Evolutionary conservation across 2,888 invertebrate species (phyloP).

Genomic region (Bruchidius siliquastri): DNA sequence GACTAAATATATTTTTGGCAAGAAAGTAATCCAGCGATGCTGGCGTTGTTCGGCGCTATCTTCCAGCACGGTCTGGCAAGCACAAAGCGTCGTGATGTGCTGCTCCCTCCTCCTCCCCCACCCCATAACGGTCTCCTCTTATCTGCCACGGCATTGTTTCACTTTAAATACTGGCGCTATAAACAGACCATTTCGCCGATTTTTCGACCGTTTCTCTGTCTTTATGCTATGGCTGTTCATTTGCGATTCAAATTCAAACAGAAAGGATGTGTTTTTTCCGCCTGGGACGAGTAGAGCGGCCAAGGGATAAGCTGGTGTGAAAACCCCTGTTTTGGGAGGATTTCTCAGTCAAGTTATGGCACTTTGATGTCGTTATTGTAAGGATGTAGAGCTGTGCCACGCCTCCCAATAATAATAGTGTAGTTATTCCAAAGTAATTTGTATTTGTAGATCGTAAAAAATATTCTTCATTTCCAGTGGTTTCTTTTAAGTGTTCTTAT

Average conservation of each 20-base stretch:
- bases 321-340: background rate
- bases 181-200: background rate
- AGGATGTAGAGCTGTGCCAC: too few species aligned
- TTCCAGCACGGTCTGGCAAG: constrained; percentile 29
- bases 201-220: background rate
- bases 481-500: too few species aligned
- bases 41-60: constrained; percentile 20
- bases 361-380: background rate
- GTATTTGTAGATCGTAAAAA: too few species aligned
- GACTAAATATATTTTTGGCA: background rate
- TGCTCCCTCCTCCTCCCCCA: constrained; percentile 7
- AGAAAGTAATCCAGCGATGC: background rate
- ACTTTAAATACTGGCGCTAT: constrained; percentile 11
- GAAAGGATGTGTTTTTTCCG: background rate
- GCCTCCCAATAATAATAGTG: too few species aligned
- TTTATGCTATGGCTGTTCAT: background rate
- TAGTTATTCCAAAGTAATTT: too few species aligned
- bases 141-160: constrained; percentile 14
- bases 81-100: constrained; percentile 21
- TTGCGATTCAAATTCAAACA: background rate
- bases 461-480: too few species aligned
- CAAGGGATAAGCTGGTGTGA: background rate
- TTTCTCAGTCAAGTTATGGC: background rate
- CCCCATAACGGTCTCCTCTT: constrained; percentile 9
- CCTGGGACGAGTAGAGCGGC: background rate